Evolutionary conservation across 2,797 vertebrate species (phyloP).

Genomic region (Ceryle rudis): DNA sequence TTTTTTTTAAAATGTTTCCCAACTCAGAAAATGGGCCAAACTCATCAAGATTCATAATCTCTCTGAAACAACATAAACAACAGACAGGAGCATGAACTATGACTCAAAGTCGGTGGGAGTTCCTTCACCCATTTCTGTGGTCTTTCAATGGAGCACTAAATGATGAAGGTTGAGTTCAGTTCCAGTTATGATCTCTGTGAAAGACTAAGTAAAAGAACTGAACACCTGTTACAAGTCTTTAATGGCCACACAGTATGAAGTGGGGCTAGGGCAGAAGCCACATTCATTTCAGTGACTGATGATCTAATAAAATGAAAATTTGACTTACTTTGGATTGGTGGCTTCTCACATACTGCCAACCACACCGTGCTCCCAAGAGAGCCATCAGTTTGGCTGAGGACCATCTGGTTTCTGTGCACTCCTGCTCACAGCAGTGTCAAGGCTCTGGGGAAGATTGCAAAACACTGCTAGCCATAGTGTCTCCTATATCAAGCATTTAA

Average conservation of each 20-base stretch:
- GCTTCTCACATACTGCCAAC: neutral
- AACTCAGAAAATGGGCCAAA: neutral
- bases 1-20: neutral
- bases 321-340: accelerated
- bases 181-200: neutral
- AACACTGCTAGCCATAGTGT: neutral
- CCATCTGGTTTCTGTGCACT: neutral
- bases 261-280: neutral
- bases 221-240: neutral
- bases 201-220: neutral
- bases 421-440: neutral
- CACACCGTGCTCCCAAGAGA: neutral
- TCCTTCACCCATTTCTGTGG: neutral
- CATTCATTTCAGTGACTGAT: neutral
- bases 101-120: neutral
- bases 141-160: neutral
- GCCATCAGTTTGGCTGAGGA: neutral
- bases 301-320: neutral
- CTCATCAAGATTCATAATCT: neutral
- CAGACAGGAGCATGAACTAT: neutral
- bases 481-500: neutral
- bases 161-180: neutral
- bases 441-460: neutral
- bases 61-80: neutral
- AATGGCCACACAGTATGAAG: neutral